Conservation (phyloP, 2,888 invertebrate genomes). For the Dasysyrphus albostriatus region DNA sequence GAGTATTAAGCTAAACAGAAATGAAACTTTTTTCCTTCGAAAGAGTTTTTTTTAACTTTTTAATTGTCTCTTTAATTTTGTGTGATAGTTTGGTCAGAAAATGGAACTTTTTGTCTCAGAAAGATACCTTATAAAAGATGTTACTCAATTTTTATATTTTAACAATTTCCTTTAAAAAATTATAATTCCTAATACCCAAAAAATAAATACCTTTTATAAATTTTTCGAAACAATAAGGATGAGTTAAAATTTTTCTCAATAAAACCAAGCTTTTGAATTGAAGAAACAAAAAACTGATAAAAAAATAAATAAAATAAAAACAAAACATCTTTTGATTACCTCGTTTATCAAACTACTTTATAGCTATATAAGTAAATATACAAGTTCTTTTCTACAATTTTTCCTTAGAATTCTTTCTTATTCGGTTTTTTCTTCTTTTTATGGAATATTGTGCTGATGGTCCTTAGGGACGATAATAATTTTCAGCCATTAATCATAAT, state of each 20-base stretch:
- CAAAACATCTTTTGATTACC: background rate
- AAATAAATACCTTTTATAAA: too few relatives aligned
- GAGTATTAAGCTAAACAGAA: too few relatives aligned
- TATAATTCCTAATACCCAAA: too few relatives aligned
- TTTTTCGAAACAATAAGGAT: too few relatives aligned
- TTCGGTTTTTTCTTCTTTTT: background rate
- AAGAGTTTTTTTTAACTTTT: too few relatives aligned
- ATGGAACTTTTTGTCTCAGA: too few relatives aligned
- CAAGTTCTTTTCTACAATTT: conserved; percentile 13
- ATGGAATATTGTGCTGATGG: background rate
- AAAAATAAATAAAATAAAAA: background rate
- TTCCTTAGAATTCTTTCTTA: background rate
- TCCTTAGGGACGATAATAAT: conserved; percentile 31
- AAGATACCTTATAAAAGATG: too few relatives aligned
- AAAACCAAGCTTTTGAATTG: background rate
- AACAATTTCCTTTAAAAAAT: too few relatives aligned
- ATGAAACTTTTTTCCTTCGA: too few relatives aligned
- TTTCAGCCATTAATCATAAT: conserved; percentile 65
- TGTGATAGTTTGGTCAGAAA: too few relatives aligned
- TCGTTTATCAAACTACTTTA: conserved; percentile 7
- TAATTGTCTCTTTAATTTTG: too few relatives aligned
- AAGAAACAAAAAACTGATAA: background rate
- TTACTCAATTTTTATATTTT: too few relatives aligned
- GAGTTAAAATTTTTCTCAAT: background rate
- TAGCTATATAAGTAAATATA: background rate